Conservation (phyloP, 2,888 invertebrate genomes). For the Drosophila testacea region DNA sequence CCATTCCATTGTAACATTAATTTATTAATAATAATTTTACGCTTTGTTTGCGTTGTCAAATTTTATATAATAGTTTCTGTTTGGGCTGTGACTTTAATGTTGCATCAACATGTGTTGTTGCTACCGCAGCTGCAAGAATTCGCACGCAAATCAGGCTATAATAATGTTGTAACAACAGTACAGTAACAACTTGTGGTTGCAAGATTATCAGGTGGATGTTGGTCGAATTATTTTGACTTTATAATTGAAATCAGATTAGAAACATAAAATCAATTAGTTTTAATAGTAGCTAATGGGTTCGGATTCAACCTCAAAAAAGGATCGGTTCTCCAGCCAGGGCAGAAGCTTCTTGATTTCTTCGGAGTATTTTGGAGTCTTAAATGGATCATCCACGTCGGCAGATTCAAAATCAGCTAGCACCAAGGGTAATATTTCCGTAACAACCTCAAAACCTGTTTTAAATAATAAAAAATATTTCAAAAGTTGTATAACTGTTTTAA, state of each 20-base stretch:
- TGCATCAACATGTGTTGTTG: conserved; percentile 59
- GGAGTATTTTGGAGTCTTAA: conserved; percentile 37
- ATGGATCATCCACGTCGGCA: conserved; percentile 51
- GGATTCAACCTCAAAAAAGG: conserved; percentile 53
- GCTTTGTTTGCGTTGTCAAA: conserved; percentile 76
- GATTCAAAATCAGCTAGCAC: conserved; percentile 41
- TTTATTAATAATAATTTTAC: conserved; percentile 81
- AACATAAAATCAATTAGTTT: neutral
- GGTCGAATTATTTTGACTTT: conserved; percentile 22
- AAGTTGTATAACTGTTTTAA: neutral
- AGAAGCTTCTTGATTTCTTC: conserved; percentile 52
- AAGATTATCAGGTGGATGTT: conserved; percentile 71
- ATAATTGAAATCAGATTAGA: neutral
- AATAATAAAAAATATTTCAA: neutral
- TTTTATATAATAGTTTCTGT: conserved; percentile 59
- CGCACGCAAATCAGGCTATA: conserved; percentile 58
- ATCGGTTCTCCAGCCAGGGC: conserved; percentile 73
- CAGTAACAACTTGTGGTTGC: conserved; percentile 51
- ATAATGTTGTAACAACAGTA: conserved; percentile 23
- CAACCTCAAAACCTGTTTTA: conserved; percentile 46
- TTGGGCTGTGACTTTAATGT: conserved; percentile 57
- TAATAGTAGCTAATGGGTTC: conserved; percentile 1
- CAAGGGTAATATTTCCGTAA: conserved; percentile 58
- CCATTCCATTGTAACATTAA: conserved; percentile 26
- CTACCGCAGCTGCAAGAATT: conserved; percentile 62